Conservation (phyloP, 2,113 vertebrate species). For the Glaucomys volans region DNA sequence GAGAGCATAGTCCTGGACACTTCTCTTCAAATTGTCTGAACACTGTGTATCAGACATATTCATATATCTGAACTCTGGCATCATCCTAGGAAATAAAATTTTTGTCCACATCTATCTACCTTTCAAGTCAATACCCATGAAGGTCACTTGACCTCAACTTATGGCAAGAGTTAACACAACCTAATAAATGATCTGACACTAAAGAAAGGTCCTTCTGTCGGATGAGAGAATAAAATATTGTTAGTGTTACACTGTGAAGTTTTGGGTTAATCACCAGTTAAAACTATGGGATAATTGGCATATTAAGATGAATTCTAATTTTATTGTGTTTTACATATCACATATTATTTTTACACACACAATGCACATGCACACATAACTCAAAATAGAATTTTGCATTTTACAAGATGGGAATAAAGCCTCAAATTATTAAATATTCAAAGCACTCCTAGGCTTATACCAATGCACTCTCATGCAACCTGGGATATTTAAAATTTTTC, state of each 20-base stretch:
- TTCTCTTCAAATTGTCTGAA: neutral
- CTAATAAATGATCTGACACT: neutral
- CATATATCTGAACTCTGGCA: neutral
- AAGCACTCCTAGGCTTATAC: neutral
- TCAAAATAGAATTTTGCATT: constrained; percentile 2
- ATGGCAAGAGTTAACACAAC: neutral
- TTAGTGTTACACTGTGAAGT: neutral
- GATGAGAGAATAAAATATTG: neutral
- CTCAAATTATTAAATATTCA: neutral
- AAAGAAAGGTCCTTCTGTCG: neutral
- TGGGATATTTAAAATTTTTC: neutral
- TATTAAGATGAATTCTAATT: neutral
- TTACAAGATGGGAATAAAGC: neutral
- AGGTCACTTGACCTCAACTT: neutral
- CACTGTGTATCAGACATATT: neutral
- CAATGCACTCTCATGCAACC: neutral
- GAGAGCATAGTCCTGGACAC: neutral
- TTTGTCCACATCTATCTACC: neutral
- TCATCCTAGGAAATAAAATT: neutral
- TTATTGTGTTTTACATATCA: neutral
- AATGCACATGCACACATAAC: neutral
- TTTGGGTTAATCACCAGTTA: neutral
- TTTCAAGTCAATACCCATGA: neutral
- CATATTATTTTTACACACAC: neutral
- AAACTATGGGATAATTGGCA: neutral